Percentiles rank a stretch among this genome's conserved stretches.
phyloP scores from a whole-genome alignment of 1,140 invertebrate genomes.

The Meloidogyne floridensis region DNA sequence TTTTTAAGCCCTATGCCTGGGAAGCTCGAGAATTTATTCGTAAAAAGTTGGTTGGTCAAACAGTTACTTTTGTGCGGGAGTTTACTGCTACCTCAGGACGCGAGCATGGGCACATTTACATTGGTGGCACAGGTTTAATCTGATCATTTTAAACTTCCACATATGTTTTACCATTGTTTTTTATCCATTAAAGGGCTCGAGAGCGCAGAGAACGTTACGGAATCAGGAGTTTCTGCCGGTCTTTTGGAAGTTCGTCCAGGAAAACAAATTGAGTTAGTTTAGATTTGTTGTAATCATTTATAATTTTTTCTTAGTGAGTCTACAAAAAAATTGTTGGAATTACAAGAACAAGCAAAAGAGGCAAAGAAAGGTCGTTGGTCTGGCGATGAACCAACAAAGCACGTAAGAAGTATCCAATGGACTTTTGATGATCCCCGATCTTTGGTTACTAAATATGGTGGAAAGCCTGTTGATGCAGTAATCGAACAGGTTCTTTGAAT shows the following conservation, averaged over 20 bases:
- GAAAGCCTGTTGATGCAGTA: slow-evolving; percentile 75
- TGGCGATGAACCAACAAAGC: slow-evolving; percentile 69
- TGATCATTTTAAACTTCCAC: neutral
- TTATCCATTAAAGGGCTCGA: slow-evolving; percentile 32
- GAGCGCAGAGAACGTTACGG: slow-evolving; percentile 80
- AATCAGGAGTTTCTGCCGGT: slow-evolving; percentile 83
- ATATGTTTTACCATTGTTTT: neutral
- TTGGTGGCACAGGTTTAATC: slow-evolving; percentile 67
- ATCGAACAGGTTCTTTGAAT: slow-evolving; percentile 72
- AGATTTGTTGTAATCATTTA: slow-evolving; percentile 9
- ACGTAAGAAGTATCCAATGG: slow-evolving; percentile 85
- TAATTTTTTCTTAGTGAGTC: slow-evolving; percentile 58
- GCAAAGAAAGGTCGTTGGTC: slow-evolving; percentile 84
- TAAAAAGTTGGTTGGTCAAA: slow-evolving; percentile 85
- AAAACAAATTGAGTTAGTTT: slow-evolving; percentile 73
- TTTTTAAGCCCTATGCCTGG: slow-evolving; percentile 81
- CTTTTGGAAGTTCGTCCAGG: slow-evolving; percentile 80
- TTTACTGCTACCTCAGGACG: slow-evolving; percentile 73
- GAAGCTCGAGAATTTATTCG: slow-evolving; percentile 90
- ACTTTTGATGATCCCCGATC: slow-evolving; percentile 79
- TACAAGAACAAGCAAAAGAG: slow-evolving; percentile 86
- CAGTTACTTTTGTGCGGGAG: slow-evolving; percentile 75
- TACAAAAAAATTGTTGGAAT: slow-evolving; percentile 73
- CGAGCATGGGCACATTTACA: slow-evolving; percentile 84
- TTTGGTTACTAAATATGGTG: slow-evolving; percentile 79